These are phyloP conservation scores for Bostrychus sinensis DNA, from an alignment of 2,113 vertebrate genomes.

Conservation along the genomic window DNA sequence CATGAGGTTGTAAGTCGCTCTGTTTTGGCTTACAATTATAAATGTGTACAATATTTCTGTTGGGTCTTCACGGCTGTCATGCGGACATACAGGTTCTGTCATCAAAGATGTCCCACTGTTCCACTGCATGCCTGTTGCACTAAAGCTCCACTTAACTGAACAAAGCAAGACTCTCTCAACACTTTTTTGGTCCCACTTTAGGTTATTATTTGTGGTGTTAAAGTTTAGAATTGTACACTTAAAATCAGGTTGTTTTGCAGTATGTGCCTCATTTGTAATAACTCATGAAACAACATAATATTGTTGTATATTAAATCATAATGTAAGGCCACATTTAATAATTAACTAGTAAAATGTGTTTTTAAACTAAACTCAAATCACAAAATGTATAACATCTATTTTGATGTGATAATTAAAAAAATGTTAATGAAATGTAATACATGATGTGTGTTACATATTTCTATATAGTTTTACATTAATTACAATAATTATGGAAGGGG, in stretches of 20 bases:
- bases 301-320: not conserved
- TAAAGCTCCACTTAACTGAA: conserved; percentile 16
- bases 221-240: no score
- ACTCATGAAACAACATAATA: no score
- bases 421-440: not conserved
- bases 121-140: conserved; percentile 60
- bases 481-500: no score
- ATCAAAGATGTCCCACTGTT: conserved; percentile 40
- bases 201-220: no score
- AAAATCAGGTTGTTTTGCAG: no score
- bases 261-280: no score
- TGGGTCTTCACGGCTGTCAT: conserved; percentile 40
- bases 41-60: conserved; percentile 63
- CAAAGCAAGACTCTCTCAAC: not conserved
- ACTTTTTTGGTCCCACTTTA: no score
- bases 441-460: not conserved
- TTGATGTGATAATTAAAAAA: not conserved
- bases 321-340: not conserved
- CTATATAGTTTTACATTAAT: no score
- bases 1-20: conserved; percentile 49
- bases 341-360: not conserved
- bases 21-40: conserved; percentile 65
- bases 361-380: not conserved
- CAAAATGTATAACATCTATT: not conserved
- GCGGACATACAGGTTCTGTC: conserved; percentile 14